These are phyloP conservation scores for Epistrophe eligans DNA, from an alignment of 2,888 invertebrate genomes.

Conservation along the genomic window DNA sequence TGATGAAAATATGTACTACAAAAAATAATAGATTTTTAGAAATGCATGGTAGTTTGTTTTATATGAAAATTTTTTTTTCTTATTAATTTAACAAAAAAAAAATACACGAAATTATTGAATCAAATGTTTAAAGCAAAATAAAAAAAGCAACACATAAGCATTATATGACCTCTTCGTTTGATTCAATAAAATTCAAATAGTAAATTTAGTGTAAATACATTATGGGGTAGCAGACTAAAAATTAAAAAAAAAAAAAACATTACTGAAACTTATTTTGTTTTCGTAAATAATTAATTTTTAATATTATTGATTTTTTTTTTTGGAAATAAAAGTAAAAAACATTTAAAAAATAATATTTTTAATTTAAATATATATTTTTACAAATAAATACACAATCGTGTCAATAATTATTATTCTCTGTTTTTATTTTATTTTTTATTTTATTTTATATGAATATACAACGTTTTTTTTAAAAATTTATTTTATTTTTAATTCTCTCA, in stretches of 20 bases:
- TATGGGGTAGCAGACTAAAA: conserved; percentile 84
- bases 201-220: conserved; percentile 77
- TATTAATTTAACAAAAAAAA: conserved; percentile 35
- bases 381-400: conserved; percentile 63
- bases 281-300: conserved; percentile 60
- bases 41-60: conserved; percentile 73
- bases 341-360: conserved; percentile 61
- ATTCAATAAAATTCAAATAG: conserved; percentile 63
- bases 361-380: conserved; percentile 52
- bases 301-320: conserved; percentile 50
- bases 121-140: conserved; percentile 44
- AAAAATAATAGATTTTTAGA: conserved; percentile 43
- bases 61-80: conserved; percentile 53
- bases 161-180: conserved; percentile 61
- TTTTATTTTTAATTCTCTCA: conserved; percentile 58
- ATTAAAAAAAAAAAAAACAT: conserved; percentile 69
- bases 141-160: conserved; percentile 23
- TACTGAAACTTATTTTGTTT: conserved; percentile 62
- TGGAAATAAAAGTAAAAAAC: conserved; percentile 63
- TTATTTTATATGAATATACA: conserved; percentile 33
- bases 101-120: conserved; percentile 63
- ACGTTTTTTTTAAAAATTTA: conserved; percentile 49
- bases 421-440: conserved; percentile 47
- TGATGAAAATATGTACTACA: conserved; percentile 10
- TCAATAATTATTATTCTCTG: conserved; percentile 37